Base-by-base conservation (phyloP, 1,140 invertebrate genomes). In the Akabosia matsudoensis region DNA sequence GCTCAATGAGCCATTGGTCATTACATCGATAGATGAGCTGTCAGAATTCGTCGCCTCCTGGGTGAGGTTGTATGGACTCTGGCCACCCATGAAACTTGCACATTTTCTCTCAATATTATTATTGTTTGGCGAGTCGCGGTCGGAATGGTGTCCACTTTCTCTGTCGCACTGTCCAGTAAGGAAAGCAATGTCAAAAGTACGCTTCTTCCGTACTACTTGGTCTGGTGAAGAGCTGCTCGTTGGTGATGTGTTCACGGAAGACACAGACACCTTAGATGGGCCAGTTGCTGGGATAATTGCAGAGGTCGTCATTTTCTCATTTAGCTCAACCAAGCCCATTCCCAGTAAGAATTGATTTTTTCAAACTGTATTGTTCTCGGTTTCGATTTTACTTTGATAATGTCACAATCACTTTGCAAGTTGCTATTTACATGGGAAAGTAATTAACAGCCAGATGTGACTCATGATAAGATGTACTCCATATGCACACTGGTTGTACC, bases 171-270 rank as follows among this genome's bases (percentile, higher is more conserved):
- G 80, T 10, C 80, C 80, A 0, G 80, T 81, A 0, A 81, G 74
- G 52, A 81, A 81, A 0, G 80, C 80, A 67, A 81, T 81, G 75
- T 81, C 80, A 77, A 81, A 81, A 22, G 76, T 79, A 0, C 78
- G 56, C 33, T 79, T 79, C 67, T 81, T 81, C 51, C 78, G 70
- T 33, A 34, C 70, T 22, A 51, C 37, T 72, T 67, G 61, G 31
- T 72, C 34, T 72, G 33, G 70, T 1, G 33, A 22, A n/a, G 70
- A 4, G 22, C 37, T 51, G 7, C 70, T 45, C 22, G 28, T 18
- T 13, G 70, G 70, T 37, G 70, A 7, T 2, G 33, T 45, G 33
- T 72, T 67, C n/a, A 67, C 4, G 13, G 61, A 28, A 31, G 61
- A 4, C 3, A 7, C 10, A 2, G 61, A 67, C 13, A 7, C 7